Conservation (phyloP, 2,797 vertebrate species). For the Acipenser ruthenus region DNA sequence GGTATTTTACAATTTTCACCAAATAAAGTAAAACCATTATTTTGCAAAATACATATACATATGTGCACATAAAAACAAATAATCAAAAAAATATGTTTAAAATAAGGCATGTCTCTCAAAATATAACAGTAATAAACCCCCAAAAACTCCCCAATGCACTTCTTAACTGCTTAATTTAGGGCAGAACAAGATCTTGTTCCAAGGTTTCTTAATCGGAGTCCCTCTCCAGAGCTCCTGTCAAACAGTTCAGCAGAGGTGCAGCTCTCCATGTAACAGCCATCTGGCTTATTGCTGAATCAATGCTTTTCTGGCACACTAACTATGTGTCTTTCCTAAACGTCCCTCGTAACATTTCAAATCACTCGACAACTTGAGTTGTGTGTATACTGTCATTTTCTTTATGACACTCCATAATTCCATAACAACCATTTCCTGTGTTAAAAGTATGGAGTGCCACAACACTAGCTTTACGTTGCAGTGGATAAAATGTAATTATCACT, state of each 20-base stretch:
- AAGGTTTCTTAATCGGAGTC: neutral
- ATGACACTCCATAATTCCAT: too few relatives aligned
- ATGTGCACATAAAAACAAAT: too few relatives aligned
- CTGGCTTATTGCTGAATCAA: neutral
- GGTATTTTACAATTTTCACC: too few relatives aligned
- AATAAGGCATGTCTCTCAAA: neutral
- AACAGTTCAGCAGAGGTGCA: constrained; percentile 1
- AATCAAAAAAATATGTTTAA: neutral
- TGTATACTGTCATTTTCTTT: neutral
- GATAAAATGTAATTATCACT: too few relatives aligned
- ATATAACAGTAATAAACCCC: neutral
- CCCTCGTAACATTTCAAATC: neutral
- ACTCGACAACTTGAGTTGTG: neutral
- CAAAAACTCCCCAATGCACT: too few relatives aligned
- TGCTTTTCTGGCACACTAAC: neutral
- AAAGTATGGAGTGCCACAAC: too few relatives aligned
- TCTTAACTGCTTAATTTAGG: too few relatives aligned
- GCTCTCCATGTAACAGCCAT: neutral
- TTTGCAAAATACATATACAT: too few relatives aligned
- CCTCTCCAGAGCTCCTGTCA: constrained; percentile 2
- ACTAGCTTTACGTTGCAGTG: too few relatives aligned
- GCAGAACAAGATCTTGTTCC: neutral
- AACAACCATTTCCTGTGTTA: too few relatives aligned
- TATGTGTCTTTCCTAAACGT: neutral
- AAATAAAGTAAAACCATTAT: too few relatives aligned